A percentile compares a stretch with the other conserved stretches of the same genome.
Evolutionary conservation across 2,888 invertebrate genomes (phyloP).

Genomic region (Panzeria rudis): DNA sequence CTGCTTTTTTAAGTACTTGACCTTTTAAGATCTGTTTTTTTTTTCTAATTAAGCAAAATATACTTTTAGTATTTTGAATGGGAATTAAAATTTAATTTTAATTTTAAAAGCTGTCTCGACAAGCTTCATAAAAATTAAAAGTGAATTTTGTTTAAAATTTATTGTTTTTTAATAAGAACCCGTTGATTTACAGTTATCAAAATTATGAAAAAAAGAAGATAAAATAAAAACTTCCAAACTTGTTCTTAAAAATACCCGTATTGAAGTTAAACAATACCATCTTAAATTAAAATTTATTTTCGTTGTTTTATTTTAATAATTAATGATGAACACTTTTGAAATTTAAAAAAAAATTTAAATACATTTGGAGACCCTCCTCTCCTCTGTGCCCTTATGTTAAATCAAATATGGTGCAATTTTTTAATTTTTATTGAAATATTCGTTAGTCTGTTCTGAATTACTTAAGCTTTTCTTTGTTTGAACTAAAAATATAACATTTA

Average conservation of each 20-base stretch:
- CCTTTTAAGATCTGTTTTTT: conserved; percentile 6
- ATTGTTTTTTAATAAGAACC: not conserved
- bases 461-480: not conserved
- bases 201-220: conserved; percentile 6
- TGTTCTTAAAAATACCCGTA: conserved; percentile 4
- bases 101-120: not conserved
- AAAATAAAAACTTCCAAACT: not conserved
- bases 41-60: not conserved
- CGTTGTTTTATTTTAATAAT: conserved; percentile 8
- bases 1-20: conserved; percentile 3
- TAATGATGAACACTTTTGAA: not conserved
- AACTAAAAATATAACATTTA: not conserved
- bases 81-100: not conserved
- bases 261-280: not conserved
- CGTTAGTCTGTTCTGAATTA: no score
- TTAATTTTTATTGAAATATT: no score
- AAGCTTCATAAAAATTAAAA: conserved; percentile 7
- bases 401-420: no score
- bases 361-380: not conserved
- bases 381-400: not conserved
- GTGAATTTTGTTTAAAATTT: not conserved
- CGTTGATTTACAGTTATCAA: conserved; percentile 31
- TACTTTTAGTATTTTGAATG: not conserved
- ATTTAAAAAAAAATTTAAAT: not conserved
- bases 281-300: not conserved